These are phyloP conservation scores for Sander lucioperca DNA, from an alignment of 2,113 vertebrate genomes.

Conservation along the genomic window DNA sequence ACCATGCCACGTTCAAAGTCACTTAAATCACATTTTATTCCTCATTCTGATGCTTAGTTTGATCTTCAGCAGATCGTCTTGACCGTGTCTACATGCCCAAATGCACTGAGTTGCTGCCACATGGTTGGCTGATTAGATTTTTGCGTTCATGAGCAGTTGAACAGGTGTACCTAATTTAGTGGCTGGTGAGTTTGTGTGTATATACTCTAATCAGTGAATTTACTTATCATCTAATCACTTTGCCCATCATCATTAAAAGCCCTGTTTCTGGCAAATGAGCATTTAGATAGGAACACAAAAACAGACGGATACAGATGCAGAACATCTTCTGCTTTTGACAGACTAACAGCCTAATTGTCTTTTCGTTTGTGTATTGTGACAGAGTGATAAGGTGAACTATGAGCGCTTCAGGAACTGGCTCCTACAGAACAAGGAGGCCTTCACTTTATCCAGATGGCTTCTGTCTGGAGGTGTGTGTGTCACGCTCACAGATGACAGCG, in stretches of 20 bases:
- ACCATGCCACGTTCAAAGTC: no score
- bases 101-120: no score
- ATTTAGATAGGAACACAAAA: background rate
- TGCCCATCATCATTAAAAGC: background rate
- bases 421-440: conserved; percentile 96
- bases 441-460: conserved; percentile 97
- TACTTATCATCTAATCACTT: background rate
- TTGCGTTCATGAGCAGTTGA: no score
- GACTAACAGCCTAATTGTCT: background rate
- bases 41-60: no score
- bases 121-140: no score
- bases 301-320: background rate
- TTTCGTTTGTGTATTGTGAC: conserved; percentile 50
- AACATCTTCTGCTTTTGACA: background rate
- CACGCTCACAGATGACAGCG: conserved; percentile 97
- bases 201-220: no score
- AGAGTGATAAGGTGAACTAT: conserved; percentile 98
- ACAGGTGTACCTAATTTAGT: no score
- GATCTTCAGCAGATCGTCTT: no score
- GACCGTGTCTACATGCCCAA: no score
- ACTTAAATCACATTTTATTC: no score
- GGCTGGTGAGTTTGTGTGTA: no score
- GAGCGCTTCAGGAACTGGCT: conserved; percentile 98
- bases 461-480: conserved; percentile 96
- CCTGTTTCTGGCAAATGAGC: background rate